phyloP scores from a whole-genome alignment of 2,113 vertebrate species.

The Hoplias malabaricus region DNA sequence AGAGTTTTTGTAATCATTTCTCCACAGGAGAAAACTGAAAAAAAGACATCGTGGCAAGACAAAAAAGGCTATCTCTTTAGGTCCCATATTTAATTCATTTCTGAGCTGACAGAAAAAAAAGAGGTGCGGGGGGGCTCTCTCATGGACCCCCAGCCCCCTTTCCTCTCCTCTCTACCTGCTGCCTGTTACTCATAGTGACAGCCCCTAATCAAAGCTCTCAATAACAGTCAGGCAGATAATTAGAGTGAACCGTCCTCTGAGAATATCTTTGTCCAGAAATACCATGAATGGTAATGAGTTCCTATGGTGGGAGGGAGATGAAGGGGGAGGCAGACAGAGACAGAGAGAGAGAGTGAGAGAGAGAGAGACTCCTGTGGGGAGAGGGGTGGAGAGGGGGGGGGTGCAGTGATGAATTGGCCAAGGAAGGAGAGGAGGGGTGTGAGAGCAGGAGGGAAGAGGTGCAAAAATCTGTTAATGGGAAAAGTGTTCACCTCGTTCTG shows the following conservation, averaged over 20 bases:
- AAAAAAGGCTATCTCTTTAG: slow-evolving; percentile 18
- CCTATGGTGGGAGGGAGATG: slow-evolving; percentile 36
- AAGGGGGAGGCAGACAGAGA: background rate
- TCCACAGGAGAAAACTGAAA: background rate
- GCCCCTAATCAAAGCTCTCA: slow-evolving; percentile 62
- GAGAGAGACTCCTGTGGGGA: background rate
- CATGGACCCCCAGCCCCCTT: slow-evolving; percentile 4
- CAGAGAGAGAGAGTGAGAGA: background rate
- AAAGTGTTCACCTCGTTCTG: slow-evolving; percentile 31
- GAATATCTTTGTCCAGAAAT: slow-evolving; percentile 60
- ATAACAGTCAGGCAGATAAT: slow-evolving; percentile 60
- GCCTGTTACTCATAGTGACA: slow-evolving; percentile 59
- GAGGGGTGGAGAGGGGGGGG: slow-evolving; percentile 28
- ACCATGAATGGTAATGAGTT: slow-evolving; percentile 55
- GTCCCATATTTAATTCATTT: slow-evolving; percentile 48
- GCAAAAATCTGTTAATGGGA: slow-evolving; percentile 45
- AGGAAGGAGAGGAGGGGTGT: background rate
- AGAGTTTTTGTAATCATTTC: slow-evolving; percentile 21
- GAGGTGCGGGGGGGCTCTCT: background rate
- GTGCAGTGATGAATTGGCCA: slow-evolving; percentile 45
- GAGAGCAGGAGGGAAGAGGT: slow-evolving; percentile 10
- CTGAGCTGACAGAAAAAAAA: slow-evolving; percentile 34
- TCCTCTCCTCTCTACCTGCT: slow-evolving; percentile 44
- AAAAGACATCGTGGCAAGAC: slow-evolving; percentile 10
- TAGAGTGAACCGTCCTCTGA: slow-evolving; percentile 53